Evolutionary conservation across 30 jellyfish, hydroid and myxozoan genomes (phyloP).

Genomic region (Cassiopea xamachana): DNA sequence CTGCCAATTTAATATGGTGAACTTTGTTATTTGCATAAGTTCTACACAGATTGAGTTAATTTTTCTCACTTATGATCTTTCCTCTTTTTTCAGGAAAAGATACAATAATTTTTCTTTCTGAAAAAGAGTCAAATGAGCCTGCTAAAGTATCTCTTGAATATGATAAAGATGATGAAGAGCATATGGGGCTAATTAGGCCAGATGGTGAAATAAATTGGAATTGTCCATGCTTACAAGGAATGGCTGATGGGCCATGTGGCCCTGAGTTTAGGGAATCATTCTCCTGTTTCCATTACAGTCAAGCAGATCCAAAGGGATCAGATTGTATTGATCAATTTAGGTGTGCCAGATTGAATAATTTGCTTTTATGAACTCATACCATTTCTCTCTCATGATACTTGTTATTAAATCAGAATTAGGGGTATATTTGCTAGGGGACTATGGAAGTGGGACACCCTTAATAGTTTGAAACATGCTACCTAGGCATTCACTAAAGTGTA

Average conservation of each 20-base stretch:
- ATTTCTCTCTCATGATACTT: no score
- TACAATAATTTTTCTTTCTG: conserved; percentile 79
- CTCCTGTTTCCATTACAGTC: conserved; percentile 96
- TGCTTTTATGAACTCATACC: not conserved
- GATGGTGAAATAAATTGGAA: conserved; percentile 99
- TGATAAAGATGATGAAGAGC: conserved; percentile 85
- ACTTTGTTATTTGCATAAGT: no score
- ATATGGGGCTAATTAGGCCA: conserved; percentile 88
- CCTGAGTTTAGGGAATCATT: conserved; percentile 91
- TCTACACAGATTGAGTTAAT: no score
- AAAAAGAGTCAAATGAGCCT: conserved; percentile 77
- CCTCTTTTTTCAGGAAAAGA: conserved; percentile 77
- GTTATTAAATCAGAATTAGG: no score
- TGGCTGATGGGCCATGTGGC: conserved; percentile 99
- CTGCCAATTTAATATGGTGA: no score
- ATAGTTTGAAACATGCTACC: no score
- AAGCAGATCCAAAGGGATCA: conserved; percentile 97
- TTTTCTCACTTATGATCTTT: not conserved
- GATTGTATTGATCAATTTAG: conserved; percentile 89
- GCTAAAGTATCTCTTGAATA: conserved; percentile 37
- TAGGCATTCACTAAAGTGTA: no score
- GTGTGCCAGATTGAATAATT: not conserved
- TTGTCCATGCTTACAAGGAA: conserved; percentile 99
- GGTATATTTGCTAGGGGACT: no score
- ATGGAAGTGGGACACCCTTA: no score